Conservation (phyloP, 2,888 invertebrate species). For the Tortricodes alternella region DNA sequence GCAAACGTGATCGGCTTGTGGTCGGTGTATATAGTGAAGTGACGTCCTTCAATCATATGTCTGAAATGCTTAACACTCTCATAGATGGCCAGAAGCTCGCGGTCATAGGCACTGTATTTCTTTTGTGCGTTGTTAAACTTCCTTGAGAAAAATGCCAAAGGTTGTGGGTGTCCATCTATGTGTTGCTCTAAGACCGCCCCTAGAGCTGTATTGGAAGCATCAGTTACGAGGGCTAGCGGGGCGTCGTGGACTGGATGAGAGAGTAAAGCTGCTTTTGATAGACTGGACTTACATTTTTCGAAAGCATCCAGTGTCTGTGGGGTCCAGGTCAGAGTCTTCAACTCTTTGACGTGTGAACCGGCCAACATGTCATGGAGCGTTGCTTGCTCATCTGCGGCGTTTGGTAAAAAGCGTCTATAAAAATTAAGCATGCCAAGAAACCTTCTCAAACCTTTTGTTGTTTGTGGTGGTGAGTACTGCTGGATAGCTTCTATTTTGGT, state of each 20-base stretch:
- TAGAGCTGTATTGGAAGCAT: conserved; percentile 55
- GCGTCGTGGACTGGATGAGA: conserved; percentile 46
- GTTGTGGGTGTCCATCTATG: conserved; percentile 41
- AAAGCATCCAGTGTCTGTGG: conserved; percentile 37
- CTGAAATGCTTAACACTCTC: conserved; percentile 45
- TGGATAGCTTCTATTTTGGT: conserved; percentile 40
- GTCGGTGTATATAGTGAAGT: conserved; percentile 46
- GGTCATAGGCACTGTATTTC: conserved; percentile 53
- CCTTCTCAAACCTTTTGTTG: conserved; percentile 28
- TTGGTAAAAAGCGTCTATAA: conserved; percentile 42
- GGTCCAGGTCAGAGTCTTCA: conserved; percentile 39
- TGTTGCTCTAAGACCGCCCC: conserved; percentile 56
- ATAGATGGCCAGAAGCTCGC: conserved; percentile 51
- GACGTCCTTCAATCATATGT: conserved; percentile 48
- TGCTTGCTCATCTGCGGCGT: conserved; percentile 46
- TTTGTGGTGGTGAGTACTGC: conserved; percentile 31
- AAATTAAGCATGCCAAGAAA: conserved; percentile 37
- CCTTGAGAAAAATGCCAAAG: conserved; percentile 53
- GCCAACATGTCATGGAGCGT: conserved; percentile 41
- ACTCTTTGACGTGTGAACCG: conserved; percentile 39
- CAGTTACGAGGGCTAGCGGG: conserved; percentile 43
- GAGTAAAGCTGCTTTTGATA: conserved; percentile 44
- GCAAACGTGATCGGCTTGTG: conserved; percentile 49
- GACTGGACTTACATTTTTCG: conserved; percentile 39
- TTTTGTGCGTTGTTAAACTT: conserved; percentile 45